Percentiles rank a stretch among this genome's conserved stretches.
phyloP scores from a whole-genome alignment of 2,113 vertebrate species.

The Psittacara wagleri region DNA sequence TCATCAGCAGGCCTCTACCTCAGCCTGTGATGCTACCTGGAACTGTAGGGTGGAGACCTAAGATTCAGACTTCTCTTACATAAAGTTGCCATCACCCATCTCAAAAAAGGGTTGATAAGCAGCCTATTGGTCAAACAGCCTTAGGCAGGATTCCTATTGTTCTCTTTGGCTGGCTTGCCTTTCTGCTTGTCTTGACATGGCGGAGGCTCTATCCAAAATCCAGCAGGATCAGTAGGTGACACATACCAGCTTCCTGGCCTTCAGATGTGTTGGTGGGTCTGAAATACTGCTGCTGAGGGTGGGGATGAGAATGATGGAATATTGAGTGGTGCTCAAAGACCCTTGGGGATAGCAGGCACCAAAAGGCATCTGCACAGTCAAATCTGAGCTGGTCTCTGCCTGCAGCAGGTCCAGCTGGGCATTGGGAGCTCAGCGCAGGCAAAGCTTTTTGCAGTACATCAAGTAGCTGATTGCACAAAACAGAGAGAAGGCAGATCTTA shows the following conservation, averaged over 20 bases:
- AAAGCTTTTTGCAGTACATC: neutral
- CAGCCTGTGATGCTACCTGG: neutral
- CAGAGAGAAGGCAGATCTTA: neutral
- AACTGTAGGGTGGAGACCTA: neutral
- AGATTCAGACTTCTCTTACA: neutral
- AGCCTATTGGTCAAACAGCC: accelerated
- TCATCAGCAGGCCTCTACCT: neutral
- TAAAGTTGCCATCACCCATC: neutral
- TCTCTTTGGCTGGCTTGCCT: neutral
- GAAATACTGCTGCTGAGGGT: neutral
- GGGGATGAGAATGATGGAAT: neutral
- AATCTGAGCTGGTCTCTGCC: neutral
- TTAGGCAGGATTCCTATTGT: neutral
- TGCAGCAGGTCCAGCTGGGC: neutral
- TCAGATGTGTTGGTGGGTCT: neutral
- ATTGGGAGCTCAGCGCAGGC: neutral
- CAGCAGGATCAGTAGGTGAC: neutral
- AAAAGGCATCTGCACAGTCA: accelerated
- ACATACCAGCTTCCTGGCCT: neutral
- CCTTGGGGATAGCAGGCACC: neutral
- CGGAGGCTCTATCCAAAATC: neutral
- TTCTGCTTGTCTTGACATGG: accelerated
- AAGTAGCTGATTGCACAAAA: neutral
- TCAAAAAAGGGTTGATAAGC: neutral
- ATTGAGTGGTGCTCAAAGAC: neutral